Evolutionary conservation across 2,888 invertebrate genomes (phyloP).

Genomic region (Catocala sponsa): DNA sequence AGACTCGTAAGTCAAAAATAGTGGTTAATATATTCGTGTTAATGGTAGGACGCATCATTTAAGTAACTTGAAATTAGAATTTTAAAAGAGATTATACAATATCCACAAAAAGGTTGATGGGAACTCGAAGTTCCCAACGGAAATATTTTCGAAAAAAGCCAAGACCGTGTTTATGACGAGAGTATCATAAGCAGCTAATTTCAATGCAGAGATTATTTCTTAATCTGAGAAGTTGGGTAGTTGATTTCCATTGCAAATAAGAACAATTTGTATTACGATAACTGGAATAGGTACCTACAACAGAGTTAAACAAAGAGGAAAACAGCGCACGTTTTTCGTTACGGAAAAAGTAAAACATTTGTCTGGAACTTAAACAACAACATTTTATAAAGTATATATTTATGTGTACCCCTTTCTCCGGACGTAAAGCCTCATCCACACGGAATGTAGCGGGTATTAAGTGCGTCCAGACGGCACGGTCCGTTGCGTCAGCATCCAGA

Average conservation of each 20-base stretch:
- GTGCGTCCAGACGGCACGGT: conserved; percentile 65
- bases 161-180: conserved; percentile 1
- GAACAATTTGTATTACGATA: conserved; percentile 1
- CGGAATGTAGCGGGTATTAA: conserved; percentile 49
- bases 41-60: conserved; percentile 29
- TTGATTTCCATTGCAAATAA: conserved; percentile 11
- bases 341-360: conserved; percentile 32
- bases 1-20: conserved; percentile 40
- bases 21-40: conserved; percentile 33
- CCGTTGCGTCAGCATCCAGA: conserved; percentile 61
- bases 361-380: conserved; percentile 36
- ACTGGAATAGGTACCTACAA: neutral
- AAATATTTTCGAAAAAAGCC: conserved; percentile 11
- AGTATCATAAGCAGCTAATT: conserved; percentile 11
- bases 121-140: conserved; percentile 15
- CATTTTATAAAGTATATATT: conserved; percentile 37
- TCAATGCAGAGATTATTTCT: conserved; percentile 13
- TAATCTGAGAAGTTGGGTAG: conserved; percentile 10
- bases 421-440: conserved; percentile 42
- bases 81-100: conserved; percentile 28
- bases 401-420: conserved; percentile 24
- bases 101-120: conserved; percentile 14
- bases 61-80: conserved; percentile 32
- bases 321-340: conserved; percentile 2
- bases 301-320: neutral